phyloP scores from a whole-genome alignment of 2,113 vertebrate species.

The Mustela lutreola region DNA sequence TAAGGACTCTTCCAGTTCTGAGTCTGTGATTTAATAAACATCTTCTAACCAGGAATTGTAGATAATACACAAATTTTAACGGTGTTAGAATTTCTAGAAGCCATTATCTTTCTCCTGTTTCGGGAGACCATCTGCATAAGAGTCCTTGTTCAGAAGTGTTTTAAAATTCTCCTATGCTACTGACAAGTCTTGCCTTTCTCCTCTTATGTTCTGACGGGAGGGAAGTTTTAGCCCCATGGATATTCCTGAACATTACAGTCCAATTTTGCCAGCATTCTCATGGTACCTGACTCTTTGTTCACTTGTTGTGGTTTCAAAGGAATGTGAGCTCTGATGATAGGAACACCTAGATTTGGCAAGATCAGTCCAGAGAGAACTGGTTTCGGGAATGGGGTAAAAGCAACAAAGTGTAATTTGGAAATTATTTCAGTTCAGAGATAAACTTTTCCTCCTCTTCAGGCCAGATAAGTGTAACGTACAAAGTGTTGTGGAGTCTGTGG shows the following conservation, averaged over 20 bases:
- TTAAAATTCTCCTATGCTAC: not conserved
- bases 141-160: not conserved
- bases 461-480: not conserved
- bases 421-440: not conserved
- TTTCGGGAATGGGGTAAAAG: not conserved
- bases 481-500: not conserved
- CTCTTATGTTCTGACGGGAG: not conserved
- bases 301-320: not conserved
- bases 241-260: not conserved
- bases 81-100: constrained; percentile 30
- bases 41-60: not conserved
- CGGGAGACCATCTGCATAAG: not conserved
- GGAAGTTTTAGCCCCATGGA: not conserved
- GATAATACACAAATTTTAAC: not conserved
- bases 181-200: not conserved
- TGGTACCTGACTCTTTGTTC: not conserved
- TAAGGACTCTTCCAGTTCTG: not conserved
- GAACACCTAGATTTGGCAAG: not conserved
- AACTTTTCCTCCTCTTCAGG: not conserved
- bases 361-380: not conserved
- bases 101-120: not conserved
- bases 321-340: not conserved
- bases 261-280: not conserved
- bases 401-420: not conserved
- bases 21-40: not conserved